These are phyloP conservation scores for Chaetops frenatus DNA, from an alignment of 2,113 vertebrate genomes.

Conservation along the genomic window DNA sequence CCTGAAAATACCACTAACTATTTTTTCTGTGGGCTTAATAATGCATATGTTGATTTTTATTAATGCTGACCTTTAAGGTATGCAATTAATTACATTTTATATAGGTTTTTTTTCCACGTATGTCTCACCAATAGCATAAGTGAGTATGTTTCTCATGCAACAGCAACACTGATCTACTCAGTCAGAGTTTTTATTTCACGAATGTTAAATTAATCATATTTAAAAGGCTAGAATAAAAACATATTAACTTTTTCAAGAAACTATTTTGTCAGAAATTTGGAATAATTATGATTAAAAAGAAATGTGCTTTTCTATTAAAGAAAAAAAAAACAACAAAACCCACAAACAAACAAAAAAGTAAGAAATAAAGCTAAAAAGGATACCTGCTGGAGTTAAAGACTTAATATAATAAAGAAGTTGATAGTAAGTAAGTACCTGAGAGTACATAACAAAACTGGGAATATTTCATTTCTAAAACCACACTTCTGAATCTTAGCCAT, in stretches of 20 bases:
- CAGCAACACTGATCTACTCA: neutral
- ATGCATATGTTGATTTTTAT: slow-evolving; percentile 39
- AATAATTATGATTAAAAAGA: neutral
- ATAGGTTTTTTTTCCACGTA: neutral
- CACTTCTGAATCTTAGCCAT: neutral
- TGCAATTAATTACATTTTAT: slow-evolving; percentile 7
- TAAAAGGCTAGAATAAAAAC: neutral
- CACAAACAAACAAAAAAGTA: neutral
- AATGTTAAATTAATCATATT: neutral
- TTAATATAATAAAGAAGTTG: neutral
- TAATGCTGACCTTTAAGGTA: slow-evolving; percentile 24
- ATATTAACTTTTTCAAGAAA: neutral
- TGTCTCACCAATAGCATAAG: neutral
- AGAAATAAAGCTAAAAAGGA: neutral
- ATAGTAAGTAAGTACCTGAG: neutral
- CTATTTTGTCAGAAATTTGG: neutral
- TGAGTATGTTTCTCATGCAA: neutral
- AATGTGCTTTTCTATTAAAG: neutral
- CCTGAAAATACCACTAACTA: neutral
- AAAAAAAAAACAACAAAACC: neutral
- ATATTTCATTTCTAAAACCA: neutral
- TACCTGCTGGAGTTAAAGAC: neutral
- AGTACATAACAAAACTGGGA: neutral
- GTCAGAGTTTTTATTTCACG: neutral
- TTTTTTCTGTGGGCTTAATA: slow-evolving; percentile 27